Evolutionary conservation across 92 coral and sea anemone genomes (phyloP), one percentile per base, ranked within the genome.

Genomic region (Actinernus sp.): DNA sequence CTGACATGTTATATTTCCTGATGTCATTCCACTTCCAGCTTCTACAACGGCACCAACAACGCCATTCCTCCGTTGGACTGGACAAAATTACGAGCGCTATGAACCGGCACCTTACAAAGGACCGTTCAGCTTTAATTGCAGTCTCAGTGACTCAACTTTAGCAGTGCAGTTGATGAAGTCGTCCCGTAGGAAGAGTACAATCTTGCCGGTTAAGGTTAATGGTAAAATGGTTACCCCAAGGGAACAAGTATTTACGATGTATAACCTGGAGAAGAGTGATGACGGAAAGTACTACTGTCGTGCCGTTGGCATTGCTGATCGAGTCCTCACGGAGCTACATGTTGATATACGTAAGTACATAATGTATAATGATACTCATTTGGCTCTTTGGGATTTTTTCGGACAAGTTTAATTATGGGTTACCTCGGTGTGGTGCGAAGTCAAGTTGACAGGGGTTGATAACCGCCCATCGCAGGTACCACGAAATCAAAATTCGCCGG

Each of bases 201-300:
- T n/a, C n/a, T n/a, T n/a, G n/a, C n/a, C n/a, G n/a, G n/a, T n/a
- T n/a, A n/a, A n/a, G n/a, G n/a, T n/a, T n/a, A n/a, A n/a, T n/a
- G 25, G 25, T 14, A 6, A 2, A 33, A 78, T 89, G 12, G 50
- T 16, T 1, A 70, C 68, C 9, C 30, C 0, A 18, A 54, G 6
- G 54, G 85, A 88, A 2, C 96, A 89, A 50, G 40, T 23, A 26
- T 89, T 89, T 55, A 59, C 74, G 9, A 43, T 84, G 6, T 11
- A 36, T 21, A 27, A 56, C 53, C 61, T 80, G 2, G 31, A 25
- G 3, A 1, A 2, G 28, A 11, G 1, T 27, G 87, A 80, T 48
- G 22, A 47, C 3, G 87, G 60, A 18, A 0, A 2, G 1, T 80
- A 71, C 41, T 26, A 17, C 2, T 80, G 87, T 40, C 69, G 43